Evolutionary conservation across 2,797 vertebrate genomes (phyloP), one percentile per base, ranked within the genome.

Genomic region (Botia kubotai): DNA sequence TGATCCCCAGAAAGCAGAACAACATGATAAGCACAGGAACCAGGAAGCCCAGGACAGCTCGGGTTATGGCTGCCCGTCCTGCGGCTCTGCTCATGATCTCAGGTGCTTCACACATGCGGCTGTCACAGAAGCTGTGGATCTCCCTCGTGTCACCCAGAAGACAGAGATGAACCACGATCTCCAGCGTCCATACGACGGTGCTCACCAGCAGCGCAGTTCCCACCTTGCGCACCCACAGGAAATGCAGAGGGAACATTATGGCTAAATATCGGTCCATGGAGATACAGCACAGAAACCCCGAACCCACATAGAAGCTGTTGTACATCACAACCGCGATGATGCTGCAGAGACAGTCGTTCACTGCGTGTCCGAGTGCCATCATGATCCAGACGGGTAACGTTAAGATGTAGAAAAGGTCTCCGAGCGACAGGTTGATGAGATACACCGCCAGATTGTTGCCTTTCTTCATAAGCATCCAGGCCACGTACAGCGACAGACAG

Each of bases 261-360:
- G 89, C 89, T 0, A 90, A 85, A 48, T 88, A 92, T 14, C 86
- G 88, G 73, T 92, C 89, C 6, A 84, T 39, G 0, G 87, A 90
- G 69, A 93, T 90, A 80, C 90, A 91, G 84, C 90, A 93, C 13
- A 91, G 89, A 50, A 92, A 82, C 4, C 89, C 87, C 0, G 90
- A 89, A 36, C 90, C 88, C 0, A 88, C 48, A 12, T 91, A 92
- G 53, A 93, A 91, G 74, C 90, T 92, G 89, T 91, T 91, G 82
- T 84, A 70, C 89, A 90, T 91, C 58, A 90, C 60, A 36, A 89
- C 72, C 14, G 69, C 58, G 2, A 90, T 50, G 0, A 79, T 1
- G 12, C 76, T 87, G 76, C 89, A 89, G 21, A 91, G 77, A 2
- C 58, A 36, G 0, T 69, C 53, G 3, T 52, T 8, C 13, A 86